Evolutionary conservation across 1,140 invertebrate species (phyloP), one percentile per base, ranked within the genome.

Genomic region (Pogonognathellus flavescens): DNA sequence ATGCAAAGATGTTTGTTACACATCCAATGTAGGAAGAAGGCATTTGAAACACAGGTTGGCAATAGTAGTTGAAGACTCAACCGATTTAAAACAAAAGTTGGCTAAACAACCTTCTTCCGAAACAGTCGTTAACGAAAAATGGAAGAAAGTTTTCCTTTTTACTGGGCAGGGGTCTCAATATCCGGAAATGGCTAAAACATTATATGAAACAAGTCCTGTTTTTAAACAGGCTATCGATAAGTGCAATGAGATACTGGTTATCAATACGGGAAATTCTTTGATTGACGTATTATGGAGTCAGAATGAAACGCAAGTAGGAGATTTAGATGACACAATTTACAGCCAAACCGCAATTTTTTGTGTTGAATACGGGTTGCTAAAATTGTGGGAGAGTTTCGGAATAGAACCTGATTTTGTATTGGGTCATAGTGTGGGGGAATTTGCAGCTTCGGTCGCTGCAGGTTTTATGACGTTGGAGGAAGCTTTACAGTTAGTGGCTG

Each of bases 311-410:
- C 1, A 6, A 3, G 31, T 3, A 41, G 6, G 31, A 41, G 6
- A 3, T 41, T 6, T 41, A 6, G 31, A 41, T 41, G 25, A 76
- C 25, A 70, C 86, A 5, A 49, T 87, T 13, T 85, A 87, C 83
- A 80, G 86, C 22, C 86, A 87, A 82, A 70, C 86, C 7, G 50
- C 86, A 6, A 84, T 87, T 5, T 87, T 87, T 62, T 87, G 83
- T 57, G 52, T 87, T 9, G 82, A 84, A 22, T 84, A 82, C 50
- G 52, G 25, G 10, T 55, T 87, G 2, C 7, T 60, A 11, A 70
- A 87, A 55, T 55, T 87, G 5, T 87, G 86, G 86, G 62, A 62
- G 55, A 55, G 50, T 49, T 66, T 84, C 53, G 53, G 53, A n/a
- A n/a, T 57, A 9, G 10, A n/a, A n/a, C 53, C 53, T 13, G 53